Percentiles rank a stretch among this genome's conserved stretches.
Conservation (phyloP, 2,888 invertebrate species). For the Saturnia japonica region DNA sequence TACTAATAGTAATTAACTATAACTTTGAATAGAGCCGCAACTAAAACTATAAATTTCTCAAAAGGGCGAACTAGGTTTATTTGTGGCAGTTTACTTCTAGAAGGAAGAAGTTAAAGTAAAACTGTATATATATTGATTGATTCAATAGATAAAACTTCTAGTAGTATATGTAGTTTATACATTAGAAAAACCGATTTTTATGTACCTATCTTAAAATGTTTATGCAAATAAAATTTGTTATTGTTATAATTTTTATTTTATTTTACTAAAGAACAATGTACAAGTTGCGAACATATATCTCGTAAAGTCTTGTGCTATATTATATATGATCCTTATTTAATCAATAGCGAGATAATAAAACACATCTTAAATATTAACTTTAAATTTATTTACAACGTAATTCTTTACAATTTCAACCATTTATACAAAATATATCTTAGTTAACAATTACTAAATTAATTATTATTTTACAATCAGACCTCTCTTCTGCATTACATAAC, state of each 20-base stretch:
- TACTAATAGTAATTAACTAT: no score
- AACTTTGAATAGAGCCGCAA: neutral
- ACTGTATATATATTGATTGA: neutral
- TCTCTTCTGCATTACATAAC: slow-evolving; percentile 63
- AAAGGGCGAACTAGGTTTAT: no score
- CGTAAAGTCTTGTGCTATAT: no score
- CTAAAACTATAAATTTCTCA: no score
- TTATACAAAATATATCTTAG: slow-evolving; percentile 81
- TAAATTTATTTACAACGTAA: slow-evolving; percentile 80
- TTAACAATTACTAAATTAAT: slow-evolving; percentile 74
- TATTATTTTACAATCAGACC: slow-evolving; percentile 79
- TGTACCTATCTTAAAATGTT: neutral
- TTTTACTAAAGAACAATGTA: neutral
- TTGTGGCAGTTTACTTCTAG: neutral
- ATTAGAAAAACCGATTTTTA: neutral
- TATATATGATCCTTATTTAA: neutral
- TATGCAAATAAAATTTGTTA: neutral
- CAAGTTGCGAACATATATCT: neutral
- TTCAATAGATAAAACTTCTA: neutral
- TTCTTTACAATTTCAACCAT: slow-evolving; percentile 81
- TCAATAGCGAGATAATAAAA: neutral
- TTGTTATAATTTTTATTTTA: neutral
- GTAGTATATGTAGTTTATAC: neutral
- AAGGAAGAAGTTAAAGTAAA: neutral
- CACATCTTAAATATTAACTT: slow-evolving; percentile 62